phyloP scores from a whole-genome alignment of 1,140 invertebrate genomes.

The Oncopodura yosiiana region DNA sequence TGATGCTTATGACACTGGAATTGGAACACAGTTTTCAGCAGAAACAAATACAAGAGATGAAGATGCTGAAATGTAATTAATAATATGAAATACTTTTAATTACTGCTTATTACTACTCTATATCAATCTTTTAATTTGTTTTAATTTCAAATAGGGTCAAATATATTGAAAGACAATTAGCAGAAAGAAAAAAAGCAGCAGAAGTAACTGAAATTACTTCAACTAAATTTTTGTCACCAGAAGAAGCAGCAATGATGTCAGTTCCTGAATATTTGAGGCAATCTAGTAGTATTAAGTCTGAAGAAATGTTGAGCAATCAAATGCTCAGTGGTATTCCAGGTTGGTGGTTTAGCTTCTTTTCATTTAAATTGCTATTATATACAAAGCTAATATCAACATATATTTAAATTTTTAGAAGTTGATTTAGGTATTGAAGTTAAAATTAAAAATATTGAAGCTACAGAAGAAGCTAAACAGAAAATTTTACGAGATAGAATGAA shows the following conservation, averaged over 20 bases:
- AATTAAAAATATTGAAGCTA: slow-evolving; percentile 95
- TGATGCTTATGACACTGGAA: slow-evolving; percentile 78
- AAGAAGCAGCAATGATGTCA: slow-evolving; percentile 72
- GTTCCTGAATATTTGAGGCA: slow-evolving; percentile 76
- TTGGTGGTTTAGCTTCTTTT: too few species aligned
- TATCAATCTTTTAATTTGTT: neutral
- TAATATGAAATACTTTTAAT: neutral
- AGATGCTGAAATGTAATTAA: slow-evolving; percentile 85
- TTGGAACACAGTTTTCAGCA: slow-evolving; percentile 93
- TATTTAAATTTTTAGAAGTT: too few species aligned
- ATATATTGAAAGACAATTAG: slow-evolving; percentile 86
- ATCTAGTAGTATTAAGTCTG: slow-evolving; percentile 69
- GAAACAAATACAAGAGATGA: slow-evolving; percentile 97
- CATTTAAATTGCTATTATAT: too few species aligned
- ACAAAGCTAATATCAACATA: too few species aligned
- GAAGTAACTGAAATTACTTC: slow-evolving; percentile 40
- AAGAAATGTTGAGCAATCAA: slow-evolving; percentile 99
- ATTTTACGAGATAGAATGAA: slow-evolving; percentile 75
- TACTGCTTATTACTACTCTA: neutral
- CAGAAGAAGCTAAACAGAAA: slow-evolving; percentile 91
- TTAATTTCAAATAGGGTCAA: slow-evolving; percentile 66
- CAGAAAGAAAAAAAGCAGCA: slow-evolving; percentile 55
- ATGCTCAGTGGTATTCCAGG: slow-evolving; percentile 99
- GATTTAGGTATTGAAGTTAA: slow-evolving; percentile 97
- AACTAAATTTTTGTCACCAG: slow-evolving; percentile 66